phyloP scores from a whole-genome alignment of 2,888 invertebrate genomes.

The Dasypolia templi region DNA sequence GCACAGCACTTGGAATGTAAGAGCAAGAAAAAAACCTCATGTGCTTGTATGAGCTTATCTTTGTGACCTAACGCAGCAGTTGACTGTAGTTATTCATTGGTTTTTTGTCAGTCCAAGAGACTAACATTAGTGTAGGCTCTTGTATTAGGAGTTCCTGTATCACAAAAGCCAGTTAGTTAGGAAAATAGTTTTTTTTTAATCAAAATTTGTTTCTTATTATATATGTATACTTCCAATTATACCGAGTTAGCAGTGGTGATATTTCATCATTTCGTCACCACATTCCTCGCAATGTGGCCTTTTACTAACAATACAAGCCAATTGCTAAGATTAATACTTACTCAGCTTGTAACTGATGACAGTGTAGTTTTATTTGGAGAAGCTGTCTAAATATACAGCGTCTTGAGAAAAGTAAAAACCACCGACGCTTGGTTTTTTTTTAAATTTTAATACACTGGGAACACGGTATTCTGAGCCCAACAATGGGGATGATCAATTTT shows the following conservation, averaged over 20 bases:
- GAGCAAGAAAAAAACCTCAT: not conserved
- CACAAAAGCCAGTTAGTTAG: too few relatives aligned
- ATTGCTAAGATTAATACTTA: constrained; percentile 31
- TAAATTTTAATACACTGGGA: constrained; percentile 35
- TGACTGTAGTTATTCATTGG: too few relatives aligned
- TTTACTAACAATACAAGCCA: constrained; percentile 20
- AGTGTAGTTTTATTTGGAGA: constrained; percentile 20
- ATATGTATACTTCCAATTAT: not conserved
- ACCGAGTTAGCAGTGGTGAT: not conserved
- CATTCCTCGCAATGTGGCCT: constrained; percentile 34
- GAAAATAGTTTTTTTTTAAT: too few relatives aligned
- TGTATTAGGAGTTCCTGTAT: too few relatives aligned
- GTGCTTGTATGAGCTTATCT: too few relatives aligned
- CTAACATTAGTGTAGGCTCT: too few relatives aligned
- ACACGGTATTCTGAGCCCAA: constrained; percentile 24
- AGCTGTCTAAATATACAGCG: not conserved
- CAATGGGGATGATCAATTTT: too few relatives aligned
- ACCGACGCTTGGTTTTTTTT: constrained; percentile 32
- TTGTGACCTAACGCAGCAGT: too few relatives aligned
- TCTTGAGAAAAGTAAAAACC: constrained; percentile 25
- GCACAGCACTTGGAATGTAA: not conserved
- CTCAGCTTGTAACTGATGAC: constrained; percentile 13
- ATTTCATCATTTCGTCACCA: constrained; percentile 2
- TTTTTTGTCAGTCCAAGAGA: too few relatives aligned
- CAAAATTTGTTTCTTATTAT: not conserved